Percentiles rank a stretch among this genome's conserved stretches.
Conservation (phyloP, 2,113 vertebrate species). For the Brevimyrus niger region DNA sequence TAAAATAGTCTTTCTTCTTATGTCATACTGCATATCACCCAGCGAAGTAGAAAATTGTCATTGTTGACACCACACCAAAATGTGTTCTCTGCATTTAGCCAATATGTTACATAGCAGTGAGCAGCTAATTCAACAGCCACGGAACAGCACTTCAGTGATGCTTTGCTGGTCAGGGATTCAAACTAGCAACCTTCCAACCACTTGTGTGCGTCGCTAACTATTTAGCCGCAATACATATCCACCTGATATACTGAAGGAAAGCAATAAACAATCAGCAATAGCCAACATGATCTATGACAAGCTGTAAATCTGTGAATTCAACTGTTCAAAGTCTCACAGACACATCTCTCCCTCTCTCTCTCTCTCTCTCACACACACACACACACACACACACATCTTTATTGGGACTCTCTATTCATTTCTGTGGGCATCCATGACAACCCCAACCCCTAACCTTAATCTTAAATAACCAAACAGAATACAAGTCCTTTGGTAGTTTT, state of each 20-base stretch:
- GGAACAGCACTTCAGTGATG: background rate
- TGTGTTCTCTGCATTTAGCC: background rate
- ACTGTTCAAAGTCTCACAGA: background rate
- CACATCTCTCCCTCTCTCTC: too few species aligned
- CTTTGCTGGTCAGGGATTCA: background rate
- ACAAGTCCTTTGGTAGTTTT: too few species aligned
- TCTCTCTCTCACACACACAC: too few species aligned
- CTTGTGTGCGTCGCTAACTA: background rate
- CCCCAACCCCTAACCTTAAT: too few species aligned
- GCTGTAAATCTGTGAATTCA: background rate
- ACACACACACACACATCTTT: too few species aligned
- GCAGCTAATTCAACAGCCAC: background rate
- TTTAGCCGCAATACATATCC: background rate
- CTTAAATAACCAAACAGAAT: background rate
- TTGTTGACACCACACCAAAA: background rate
- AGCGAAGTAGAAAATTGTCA: background rate
- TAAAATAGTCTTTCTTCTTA: background rate
- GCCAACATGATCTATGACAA: background rate
- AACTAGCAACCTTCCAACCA: background rate
- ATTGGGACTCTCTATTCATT: too few species aligned
- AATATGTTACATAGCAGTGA: background rate
- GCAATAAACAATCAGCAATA: background rate
- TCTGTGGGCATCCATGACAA: too few species aligned
- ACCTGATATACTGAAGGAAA: background rate
- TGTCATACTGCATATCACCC: background rate